These are phyloP conservation scores for Gorsachius goisagi DNA, from an alignment of 2,113 vertebrate species.

Conservation along the genomic window DNA sequence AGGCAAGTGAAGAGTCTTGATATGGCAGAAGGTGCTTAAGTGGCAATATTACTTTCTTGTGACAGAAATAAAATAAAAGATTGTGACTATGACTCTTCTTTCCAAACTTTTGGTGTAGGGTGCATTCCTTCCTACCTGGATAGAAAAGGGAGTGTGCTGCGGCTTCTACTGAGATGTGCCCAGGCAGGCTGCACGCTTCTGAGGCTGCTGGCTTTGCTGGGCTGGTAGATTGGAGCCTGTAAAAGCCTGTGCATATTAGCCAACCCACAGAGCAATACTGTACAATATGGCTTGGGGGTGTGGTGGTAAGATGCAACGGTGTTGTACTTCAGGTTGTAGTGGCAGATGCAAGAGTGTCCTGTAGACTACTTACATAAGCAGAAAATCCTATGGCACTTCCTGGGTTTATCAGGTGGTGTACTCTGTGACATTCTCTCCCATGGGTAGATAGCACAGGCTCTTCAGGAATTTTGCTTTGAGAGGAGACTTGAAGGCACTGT, in stretches of 20 bases:
- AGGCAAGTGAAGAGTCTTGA: not conserved
- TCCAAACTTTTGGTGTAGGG: not conserved
- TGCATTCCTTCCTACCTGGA: not conserved
- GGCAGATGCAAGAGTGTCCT: not conserved
- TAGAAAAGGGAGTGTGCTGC: not conserved
- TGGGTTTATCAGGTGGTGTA: not conserved
- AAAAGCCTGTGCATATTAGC: not conserved
- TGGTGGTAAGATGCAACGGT: accelerated
- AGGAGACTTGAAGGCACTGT: not conserved
- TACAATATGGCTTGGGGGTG: not conserved
- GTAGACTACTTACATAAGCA: not conserved
- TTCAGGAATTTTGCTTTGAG: not conserved
- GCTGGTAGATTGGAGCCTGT: not conserved
- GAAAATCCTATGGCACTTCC: not conserved
- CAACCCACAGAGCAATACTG: not conserved
- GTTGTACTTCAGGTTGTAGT: not conserved
- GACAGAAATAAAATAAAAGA: not conserved
- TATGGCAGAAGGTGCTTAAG: not conserved
- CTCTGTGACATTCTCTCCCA: accelerated
- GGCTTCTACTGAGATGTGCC: not conserved
- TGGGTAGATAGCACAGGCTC: not conserved
- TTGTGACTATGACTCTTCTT: not conserved
- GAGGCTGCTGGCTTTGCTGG: not conserved
- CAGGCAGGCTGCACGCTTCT: not conserved
- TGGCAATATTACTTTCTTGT: not conserved